Conservation (phyloP, 64 coral and sea anemone genomes). For the Montipora cactus region DNA sequence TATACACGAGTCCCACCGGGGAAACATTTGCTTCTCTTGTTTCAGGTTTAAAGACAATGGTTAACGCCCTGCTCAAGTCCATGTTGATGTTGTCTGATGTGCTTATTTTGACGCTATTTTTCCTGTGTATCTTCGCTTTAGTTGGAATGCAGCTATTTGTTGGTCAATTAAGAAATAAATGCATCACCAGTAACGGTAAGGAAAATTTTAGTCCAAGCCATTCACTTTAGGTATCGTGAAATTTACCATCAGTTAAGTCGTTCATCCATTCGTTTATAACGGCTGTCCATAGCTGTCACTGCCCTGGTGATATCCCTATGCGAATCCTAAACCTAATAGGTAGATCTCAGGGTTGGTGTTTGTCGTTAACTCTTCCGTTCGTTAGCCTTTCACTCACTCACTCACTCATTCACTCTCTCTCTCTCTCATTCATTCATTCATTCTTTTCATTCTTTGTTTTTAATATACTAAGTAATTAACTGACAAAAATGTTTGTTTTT, state of each 20-base stretch:
- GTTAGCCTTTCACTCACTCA: neutral
- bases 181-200: conserved; percentile 85
- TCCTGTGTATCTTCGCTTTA: conserved; percentile 94
- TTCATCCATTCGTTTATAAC: neutral
- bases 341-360: too few species aligned
- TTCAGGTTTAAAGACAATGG: conserved; percentile 96
- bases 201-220: neutral
- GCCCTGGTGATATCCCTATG: too few species aligned
- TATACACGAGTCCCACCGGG: too few species aligned
- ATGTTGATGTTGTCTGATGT: conserved; percentile 97
- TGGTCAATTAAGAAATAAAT: conserved; percentile 91
- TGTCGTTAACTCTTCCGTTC: neutral
- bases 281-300: too few species aligned
- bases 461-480: too few species aligned
- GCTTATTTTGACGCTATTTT: conserved; percentile 82
- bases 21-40: neutral
- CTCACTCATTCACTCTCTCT: too few species aligned
- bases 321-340: too few species aligned
- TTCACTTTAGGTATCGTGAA: neutral
- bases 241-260: neutral
- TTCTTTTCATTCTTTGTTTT: neutral
- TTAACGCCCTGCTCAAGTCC: conserved; percentile 94
- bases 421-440: neutral
- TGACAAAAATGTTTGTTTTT: neutral
- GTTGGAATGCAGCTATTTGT: conserved; percentile 98